A percentile compares a stretch with the other conserved stretches of the same genome.
Conservation (phyloP, 2,888 invertebrate species). For the Orchesellides sinensis region DNA sequence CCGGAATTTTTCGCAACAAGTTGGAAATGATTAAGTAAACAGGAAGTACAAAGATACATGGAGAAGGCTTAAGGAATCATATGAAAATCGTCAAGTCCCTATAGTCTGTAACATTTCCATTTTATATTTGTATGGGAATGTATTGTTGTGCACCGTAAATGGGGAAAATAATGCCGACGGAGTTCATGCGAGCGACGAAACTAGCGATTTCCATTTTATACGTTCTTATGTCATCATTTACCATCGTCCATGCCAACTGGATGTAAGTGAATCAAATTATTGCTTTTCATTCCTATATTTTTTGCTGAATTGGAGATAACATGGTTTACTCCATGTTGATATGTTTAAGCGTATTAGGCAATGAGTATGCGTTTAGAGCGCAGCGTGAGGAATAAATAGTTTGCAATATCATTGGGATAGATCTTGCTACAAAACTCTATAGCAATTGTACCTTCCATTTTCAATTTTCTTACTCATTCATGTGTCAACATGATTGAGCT, state of each 20-base stretch:
- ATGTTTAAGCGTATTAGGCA: too few relatives aligned
- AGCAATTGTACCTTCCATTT: neutral
- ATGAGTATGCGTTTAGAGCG: too few relatives aligned
- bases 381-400: neutral
- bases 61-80: too few relatives aligned
- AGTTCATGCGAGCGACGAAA: conserved; percentile 61
- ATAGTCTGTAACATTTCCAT: conserved; percentile 2
- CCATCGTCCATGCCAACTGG: conserved; percentile 72
- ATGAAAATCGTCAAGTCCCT: too few relatives aligned
- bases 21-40: too few relatives aligned
- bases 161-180: conserved; percentile 65
- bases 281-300: neutral
- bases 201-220: conserved; percentile 57
- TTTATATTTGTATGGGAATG: conserved; percentile 56
- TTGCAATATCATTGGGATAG: neutral
- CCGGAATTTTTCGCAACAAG: too few relatives aligned
- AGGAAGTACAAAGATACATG: too few relatives aligned
- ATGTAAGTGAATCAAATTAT: conserved; percentile 66
- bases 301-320: neutral
- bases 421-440: neutral
- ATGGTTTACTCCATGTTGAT: neutral
- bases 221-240: conserved; percentile 60
- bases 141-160: conserved; percentile 59
- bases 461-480: neutral
- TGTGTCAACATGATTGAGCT: neutral